phyloP scores from a whole-genome alignment of 2,888 invertebrate genomes.

The Lycophotia porphyrea region DNA sequence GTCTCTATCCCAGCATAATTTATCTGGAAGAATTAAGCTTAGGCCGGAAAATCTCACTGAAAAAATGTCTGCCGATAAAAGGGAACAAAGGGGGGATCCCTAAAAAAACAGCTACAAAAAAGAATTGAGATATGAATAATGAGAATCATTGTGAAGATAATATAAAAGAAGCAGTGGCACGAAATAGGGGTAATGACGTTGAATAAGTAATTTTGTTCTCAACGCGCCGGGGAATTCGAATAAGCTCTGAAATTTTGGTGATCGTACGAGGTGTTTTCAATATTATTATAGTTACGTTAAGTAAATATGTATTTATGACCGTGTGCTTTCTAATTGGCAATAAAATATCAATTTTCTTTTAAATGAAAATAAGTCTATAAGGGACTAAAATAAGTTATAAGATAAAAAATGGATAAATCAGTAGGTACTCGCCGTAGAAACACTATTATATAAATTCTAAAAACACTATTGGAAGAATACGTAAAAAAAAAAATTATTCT shows the following conservation, averaged over 20 bases:
- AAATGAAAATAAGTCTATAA: not conserved
- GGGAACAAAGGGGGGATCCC: constrained; percentile 72
- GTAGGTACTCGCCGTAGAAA: not conserved
- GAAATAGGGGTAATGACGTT: constrained; percentile 76
- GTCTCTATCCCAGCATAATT: constrained; percentile 81
- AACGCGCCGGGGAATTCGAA: constrained; percentile 50
- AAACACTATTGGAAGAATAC: not conserved
- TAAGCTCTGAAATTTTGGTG: constrained; percentile 21
- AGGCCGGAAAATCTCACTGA: constrained; percentile 74
- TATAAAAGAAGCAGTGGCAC: constrained; percentile 74
- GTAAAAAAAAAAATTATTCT: not conserved
- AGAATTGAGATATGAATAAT: constrained; percentile 81
- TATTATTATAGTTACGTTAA: constrained; percentile 11
- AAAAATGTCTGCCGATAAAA: constrained; percentile 79
- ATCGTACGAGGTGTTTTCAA: constrained; percentile 22
- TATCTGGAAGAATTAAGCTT: constrained; percentile 80
- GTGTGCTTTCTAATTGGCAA: constrained; percentile 11
- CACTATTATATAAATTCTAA: not conserved
- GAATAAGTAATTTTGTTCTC: constrained; percentile 70
- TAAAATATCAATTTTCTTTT: constrained; percentile 14
- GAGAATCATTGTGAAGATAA: constrained; percentile 79
- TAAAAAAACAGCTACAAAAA: constrained; percentile 73
- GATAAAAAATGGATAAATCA: too few relatives aligned
- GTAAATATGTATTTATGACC: constrained; percentile 11
- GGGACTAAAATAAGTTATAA: not conserved